These are phyloP conservation scores for Lordiphosa stackelbergi DNA, from an alignment of 1,140 invertebrate genomes.

Conservation along the genomic window DNA sequence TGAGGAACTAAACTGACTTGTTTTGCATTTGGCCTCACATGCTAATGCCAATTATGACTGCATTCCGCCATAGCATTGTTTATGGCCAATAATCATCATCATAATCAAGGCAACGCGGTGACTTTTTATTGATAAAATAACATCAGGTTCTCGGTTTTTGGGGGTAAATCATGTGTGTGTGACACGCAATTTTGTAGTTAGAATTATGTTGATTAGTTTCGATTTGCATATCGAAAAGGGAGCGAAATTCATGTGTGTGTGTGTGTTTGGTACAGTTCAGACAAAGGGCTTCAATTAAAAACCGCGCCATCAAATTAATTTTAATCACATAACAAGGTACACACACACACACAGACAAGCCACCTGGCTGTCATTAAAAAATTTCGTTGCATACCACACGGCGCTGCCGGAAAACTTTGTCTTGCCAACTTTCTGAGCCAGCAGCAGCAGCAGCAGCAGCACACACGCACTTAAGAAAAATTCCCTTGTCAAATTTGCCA, in stretches of 20 bases:
- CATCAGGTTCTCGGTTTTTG: slow-evolving; percentile 25
- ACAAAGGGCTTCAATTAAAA: slow-evolving; percentile 66
- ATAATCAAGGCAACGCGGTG: slow-evolving; percentile 25
- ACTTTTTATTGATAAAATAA: slow-evolving; percentile 67
- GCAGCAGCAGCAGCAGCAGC: slow-evolving; percentile 11
- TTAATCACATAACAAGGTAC: slow-evolving; percentile 71
- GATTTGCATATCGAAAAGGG: slow-evolving; percentile 27
- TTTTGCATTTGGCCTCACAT: slow-evolving; percentile 54
- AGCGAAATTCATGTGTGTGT: background rate
- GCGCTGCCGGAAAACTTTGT: slow-evolving; percentile 67
- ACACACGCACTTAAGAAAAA: slow-evolving; percentile 71
- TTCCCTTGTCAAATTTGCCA: slow-evolving; percentile 77
- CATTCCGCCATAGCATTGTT: slow-evolving; percentile 33
- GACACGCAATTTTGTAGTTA: slow-evolving; percentile 67
- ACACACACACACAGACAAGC: slow-evolving; percentile 10
- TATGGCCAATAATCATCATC: slow-evolving; percentile 67
- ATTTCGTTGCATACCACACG: slow-evolving; percentile 66
- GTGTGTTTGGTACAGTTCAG: slow-evolving; percentile 16
- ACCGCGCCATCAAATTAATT: slow-evolving; percentile 74
- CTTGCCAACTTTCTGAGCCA: slow-evolving; percentile 64
- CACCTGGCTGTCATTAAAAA: slow-evolving; percentile 72
- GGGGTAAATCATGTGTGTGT: slow-evolving; percentile 4
- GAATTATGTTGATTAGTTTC: slow-evolving; percentile 56
- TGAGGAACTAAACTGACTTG: slow-evolving; percentile 28
- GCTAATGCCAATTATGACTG: slow-evolving; percentile 64